Evolutionary conservation across 1,140 invertebrate genomes (phyloP).

Genomic region (Panulirus ornatus): DNA sequence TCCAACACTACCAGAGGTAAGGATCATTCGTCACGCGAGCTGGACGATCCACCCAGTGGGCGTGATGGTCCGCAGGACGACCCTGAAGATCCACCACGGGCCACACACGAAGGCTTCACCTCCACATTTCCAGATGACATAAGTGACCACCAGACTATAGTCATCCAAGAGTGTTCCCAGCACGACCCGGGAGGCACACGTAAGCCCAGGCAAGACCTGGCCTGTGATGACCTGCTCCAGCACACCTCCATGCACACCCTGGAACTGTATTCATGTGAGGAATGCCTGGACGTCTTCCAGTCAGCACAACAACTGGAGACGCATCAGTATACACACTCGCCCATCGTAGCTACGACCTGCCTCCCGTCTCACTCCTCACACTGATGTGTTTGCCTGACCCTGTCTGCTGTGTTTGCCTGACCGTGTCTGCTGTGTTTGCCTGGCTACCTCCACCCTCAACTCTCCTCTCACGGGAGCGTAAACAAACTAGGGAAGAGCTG

Average conservation of each 20-base stretch:
- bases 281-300: background rate
- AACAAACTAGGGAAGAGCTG: background rate
- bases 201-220: background rate
- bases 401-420: too few relatives aligned
- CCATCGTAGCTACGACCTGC: background rate
- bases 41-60: background rate
- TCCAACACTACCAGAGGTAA: background rate
- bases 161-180: background rate
- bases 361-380: too few relatives aligned
- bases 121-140: background rate
- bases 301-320: background rate
- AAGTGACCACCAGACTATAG: background rate
- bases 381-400: too few relatives aligned
- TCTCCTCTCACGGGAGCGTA: too few relatives aligned
- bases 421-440: too few relatives aligned
- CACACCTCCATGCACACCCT: slow-evolving; percentile 2
- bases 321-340: background rate
- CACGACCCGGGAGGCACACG: background rate
- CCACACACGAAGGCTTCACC: background rate
- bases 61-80: too few relatives aligned
- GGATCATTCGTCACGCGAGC: too few relatives aligned
- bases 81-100: background rate
- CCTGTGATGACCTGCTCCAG: background rate
- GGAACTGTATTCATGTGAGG: slow-evolving; percentile 7
- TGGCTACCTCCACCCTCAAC: background rate